A percentile compares a stretch with the other conserved stretches of the same genome.
phyloP scores from a whole-genome alignment of 2,113 vertebrate genomes.

The Ammospiza caudacuta region DNA sequence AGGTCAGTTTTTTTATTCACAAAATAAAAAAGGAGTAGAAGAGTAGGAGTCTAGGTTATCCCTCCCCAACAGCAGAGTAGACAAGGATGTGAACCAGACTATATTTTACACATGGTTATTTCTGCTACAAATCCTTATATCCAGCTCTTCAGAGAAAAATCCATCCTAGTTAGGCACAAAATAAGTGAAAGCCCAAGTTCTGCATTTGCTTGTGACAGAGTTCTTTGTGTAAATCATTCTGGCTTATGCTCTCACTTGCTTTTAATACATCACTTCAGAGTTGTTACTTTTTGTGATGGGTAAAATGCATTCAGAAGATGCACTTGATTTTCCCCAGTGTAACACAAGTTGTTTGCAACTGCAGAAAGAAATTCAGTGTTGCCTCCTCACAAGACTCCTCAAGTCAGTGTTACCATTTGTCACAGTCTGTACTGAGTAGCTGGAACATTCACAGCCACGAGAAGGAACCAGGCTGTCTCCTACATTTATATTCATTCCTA shows the following conservation, averaged over 20 bases:
- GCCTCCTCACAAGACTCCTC: neutral
- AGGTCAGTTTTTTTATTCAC: neutral
- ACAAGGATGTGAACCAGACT: neutral
- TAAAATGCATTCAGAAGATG: neutral
- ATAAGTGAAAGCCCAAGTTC: neutral
- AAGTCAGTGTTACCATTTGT: neutral
- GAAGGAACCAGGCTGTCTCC: neutral
- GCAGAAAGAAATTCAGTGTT: neutral
- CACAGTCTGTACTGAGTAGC: neutral
- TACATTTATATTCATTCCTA: neutral
- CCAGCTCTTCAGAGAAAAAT: neutral
- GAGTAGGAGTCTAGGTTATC: neutral
- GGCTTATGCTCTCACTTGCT: neutral
- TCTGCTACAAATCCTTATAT: neutral
- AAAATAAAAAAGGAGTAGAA: neutral
- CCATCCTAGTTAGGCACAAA: neutral
- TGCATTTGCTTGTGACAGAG: neutral
- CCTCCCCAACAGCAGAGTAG: neutral
- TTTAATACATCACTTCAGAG: neutral
- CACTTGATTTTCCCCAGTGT: neutral
- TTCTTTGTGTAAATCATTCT: neutral
- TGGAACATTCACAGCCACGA: neutral
- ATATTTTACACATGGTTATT: neutral
- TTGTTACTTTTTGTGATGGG: neutral
- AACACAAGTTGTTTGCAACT: neutral